Conservation (phyloP, 2,113 vertebrate genomes). For the Hystrix brachyura region DNA sequence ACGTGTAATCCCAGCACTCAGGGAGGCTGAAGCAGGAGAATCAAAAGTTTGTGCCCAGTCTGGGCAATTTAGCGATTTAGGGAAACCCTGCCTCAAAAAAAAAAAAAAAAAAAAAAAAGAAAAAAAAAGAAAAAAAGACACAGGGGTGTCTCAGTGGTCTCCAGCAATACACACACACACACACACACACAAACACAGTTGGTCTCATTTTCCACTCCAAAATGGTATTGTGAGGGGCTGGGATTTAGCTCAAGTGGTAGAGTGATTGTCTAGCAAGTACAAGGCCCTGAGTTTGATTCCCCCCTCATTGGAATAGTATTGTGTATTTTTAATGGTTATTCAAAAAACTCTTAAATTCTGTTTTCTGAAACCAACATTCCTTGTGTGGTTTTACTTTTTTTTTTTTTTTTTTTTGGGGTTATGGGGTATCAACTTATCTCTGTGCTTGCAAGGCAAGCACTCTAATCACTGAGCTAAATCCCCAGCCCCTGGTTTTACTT, state of each 20-base stretch:
- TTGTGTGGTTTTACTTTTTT: constrained; percentile 44
- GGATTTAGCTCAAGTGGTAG: too few species aligned
- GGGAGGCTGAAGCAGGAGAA: background rate
- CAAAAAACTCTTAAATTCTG: constrained; percentile 14
- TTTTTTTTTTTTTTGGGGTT: too few species aligned
- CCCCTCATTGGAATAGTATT: background rate
- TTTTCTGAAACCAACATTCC: constrained; percentile 39
- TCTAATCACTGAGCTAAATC: too few species aligned
- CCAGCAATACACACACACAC: background rate
- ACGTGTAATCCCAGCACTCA: background rate
- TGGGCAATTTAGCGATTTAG: background rate
- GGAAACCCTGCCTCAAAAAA: background rate
- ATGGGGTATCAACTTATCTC: too few species aligned
- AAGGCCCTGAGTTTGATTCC: too few species aligned
- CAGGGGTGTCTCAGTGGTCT: background rate
- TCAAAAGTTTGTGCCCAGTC: background rate
- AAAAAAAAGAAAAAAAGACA: background rate
- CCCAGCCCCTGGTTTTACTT: constrained; percentile 50
- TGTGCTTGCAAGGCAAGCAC: too few species aligned
- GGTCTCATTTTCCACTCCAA: background rate
- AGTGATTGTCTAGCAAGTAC: too few species aligned
- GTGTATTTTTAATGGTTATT: background rate
- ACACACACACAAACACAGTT: background rate
- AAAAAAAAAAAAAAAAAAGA: background rate
- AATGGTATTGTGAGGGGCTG: background rate